Percentiles rank a stretch among this genome's conserved stretches.
Evolutionary conservation across 2,797 vertebrate species (phyloP).

Genomic region (Myripristis murdjan): DNA sequence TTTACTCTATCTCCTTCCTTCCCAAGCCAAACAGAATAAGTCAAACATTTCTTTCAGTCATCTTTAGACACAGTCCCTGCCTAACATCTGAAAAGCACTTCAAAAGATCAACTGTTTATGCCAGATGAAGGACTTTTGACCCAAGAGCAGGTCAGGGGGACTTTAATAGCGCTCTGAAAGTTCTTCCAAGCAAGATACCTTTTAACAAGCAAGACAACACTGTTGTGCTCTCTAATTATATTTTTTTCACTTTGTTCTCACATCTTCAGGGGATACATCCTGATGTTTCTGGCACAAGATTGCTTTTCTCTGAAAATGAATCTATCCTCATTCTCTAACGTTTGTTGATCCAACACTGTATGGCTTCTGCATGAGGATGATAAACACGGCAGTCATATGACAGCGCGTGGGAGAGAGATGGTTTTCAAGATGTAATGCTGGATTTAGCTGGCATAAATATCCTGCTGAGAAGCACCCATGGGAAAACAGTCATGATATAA

Average conservation of each 20-base stretch:
- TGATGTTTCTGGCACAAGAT: constrained; percentile 26
- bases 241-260: neutral
- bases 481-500: constrained; percentile 29
- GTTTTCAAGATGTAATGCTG: constrained; percentile 77
- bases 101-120: constrained; percentile 7
- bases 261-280: constrained; percentile 22
- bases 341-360: constrained; percentile 71
- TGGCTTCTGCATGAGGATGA: constrained; percentile 60
- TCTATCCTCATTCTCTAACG: constrained; percentile 44
- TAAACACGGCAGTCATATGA: constrained; percentile 74
- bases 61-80: neutral
- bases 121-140: constrained; percentile 3
- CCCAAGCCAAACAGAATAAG: constrained; percentile 9
- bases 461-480: constrained; percentile 53
- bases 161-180: too few relatives aligned
- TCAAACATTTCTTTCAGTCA: constrained; percentile 2
- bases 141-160: neutral
- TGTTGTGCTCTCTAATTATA: neutral
- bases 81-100: constrained; percentile 7
- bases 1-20: neutral
- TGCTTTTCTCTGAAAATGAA: constrained; percentile 41
- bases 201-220: neutral
- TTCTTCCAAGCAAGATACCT: neutral
- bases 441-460: constrained; percentile 66
- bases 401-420: constrained; percentile 77